Conservation (phyloP, 2,113 vertebrate genomes). For the Canis aureus region DNA sequence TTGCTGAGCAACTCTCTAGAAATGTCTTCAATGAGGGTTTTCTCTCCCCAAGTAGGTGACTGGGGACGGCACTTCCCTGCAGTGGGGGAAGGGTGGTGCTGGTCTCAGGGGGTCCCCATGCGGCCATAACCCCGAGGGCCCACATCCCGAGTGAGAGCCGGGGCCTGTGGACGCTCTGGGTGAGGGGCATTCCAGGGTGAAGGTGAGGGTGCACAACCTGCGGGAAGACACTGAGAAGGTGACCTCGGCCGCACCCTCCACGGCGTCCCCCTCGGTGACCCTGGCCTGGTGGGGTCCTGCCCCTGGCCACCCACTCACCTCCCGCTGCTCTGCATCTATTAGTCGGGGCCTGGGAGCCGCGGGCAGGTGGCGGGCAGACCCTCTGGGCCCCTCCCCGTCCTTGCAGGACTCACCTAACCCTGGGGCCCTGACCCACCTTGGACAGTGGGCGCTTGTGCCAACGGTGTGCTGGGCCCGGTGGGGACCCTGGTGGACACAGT, state of each 20-base stretch:
- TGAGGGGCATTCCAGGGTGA: not conserved
- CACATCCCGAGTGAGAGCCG: fast-evolving
- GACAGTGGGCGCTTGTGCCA: fast-evolving
- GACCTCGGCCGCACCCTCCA: not conserved
- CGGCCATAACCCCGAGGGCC: fast-evolving
- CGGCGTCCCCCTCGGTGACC: not conserved
- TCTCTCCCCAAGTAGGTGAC: not conserved
- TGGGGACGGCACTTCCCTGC: not conserved
- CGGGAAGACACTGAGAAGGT: not conserved
- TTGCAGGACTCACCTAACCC: not conserved
- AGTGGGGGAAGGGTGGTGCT: too few relatives aligned
- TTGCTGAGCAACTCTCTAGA: not conserved
- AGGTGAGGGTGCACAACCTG: too few relatives aligned
- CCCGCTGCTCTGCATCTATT: not conserved
- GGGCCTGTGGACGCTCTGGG: not conserved
- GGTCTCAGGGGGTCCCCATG: not conserved
- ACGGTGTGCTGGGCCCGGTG: too few relatives aligned
- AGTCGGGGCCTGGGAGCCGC: too few relatives aligned
- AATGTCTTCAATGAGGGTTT: not conserved
- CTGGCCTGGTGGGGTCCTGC: fast-evolving
- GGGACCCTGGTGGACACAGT: not conserved
- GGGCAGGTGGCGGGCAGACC: too few relatives aligned
- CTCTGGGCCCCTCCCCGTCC: too few relatives aligned
- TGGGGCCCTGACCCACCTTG: not conserved
- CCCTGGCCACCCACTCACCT: fast-evolving